Base-by-base conservation (phyloP, 1,140 invertebrate species). In the Homarus americanus region DNA sequence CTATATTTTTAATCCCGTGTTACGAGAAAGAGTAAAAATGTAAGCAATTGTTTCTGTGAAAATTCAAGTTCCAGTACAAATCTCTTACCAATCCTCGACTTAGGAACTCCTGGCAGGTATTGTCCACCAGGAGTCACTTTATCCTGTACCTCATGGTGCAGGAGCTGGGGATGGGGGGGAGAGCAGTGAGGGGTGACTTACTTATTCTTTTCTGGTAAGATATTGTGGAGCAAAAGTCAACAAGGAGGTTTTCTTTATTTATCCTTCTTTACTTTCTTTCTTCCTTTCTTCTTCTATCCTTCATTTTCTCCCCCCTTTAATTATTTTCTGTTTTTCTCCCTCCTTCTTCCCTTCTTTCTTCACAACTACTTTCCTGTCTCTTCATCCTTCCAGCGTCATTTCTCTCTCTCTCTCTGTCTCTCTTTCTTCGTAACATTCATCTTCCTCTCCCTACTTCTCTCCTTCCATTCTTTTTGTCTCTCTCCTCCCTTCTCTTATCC, bases 391-490 rank as follows among this genome's bases (percentile, higher is more conserved):
- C 28, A 12, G 12, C 12, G 12, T 36, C 36, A 12, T 73, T n/a
- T 73, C 69, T 73, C 69, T 73, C 69, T 72, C 79, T 82, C 79
- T 82, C 40, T 82, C 76, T 79, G 1, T 79, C 76, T 79, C 76
- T 79, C 76, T 79, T 41, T 82, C 79, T 82, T 41, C 49, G 40
- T 82, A 38, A 49, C 79, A 49, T 41, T 82, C 79, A 28, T 41
- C 24, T 34, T 78, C 75, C 38, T n/a, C 34, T 36, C 24, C 75
- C 4, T 36, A 36, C 38, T 9, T 36, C 3, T 76, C 38, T 36
- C 3, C 9, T 40, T 9, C 38, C 10, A 36, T 40, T 9, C 32
- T 76, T 7, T 76, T 34, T 69, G 4, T n/a, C 53, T 34, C 12
- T 34, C 41, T 49, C 15, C 66, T 34, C 32, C 66, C 24, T 20